Base-by-base conservation (phyloP, 2,888 invertebrate species). In the Petrophora chlorosata region DNA sequence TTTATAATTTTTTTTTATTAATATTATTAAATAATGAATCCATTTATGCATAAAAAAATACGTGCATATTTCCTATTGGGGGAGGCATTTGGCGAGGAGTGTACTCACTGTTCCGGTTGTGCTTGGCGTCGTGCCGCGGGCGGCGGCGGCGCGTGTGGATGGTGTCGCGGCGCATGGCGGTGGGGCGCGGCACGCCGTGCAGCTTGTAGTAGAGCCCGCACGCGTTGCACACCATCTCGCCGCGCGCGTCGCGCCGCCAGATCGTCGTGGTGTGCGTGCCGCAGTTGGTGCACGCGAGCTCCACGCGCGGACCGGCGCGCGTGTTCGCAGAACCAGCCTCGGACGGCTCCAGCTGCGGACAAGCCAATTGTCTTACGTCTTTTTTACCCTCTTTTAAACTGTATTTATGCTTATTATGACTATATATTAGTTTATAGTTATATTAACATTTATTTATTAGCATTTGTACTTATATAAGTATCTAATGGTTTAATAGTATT, bases 221-320 rank as follows among this genome's bases (percentile, higher is more conserved):
- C 26, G 99, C 99, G 89, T 99, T 99, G 89, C 99, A 99, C 50
- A 99, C 99, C 92, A 99, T 98, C 91, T 99, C 98, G 1, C 99
- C 99, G 72, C 96, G 94, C 72, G 97, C 94, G 89, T 99, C 99
- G 65, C 99, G 92, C 70, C 99, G 92, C 99, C 99, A 99, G 58
- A 99, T 96, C 0, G 99, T 99, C 48, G 99, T 99, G 25, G 97
- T 98, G 79, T 95, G 94, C n/a, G 99, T 99, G 60, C 97, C 96
- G 85, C 99, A 99, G 92, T 99, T 99, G 65, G 97, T 96, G 86
- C 99, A 99, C 8, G 95, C 92, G 71, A 99, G 93, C 73, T 98
- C 98, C 14, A 95, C 93, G 38, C 97, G 92, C 60, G 41, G 50
- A 40, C 39, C 59, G 33, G 40, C 47, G 38, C 53, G 59, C 13